These are phyloP conservation scores for Trochalopteron elliotii DNA, from an alignment of 2,113 vertebrate genomes.

Conservation along the genomic window DNA sequence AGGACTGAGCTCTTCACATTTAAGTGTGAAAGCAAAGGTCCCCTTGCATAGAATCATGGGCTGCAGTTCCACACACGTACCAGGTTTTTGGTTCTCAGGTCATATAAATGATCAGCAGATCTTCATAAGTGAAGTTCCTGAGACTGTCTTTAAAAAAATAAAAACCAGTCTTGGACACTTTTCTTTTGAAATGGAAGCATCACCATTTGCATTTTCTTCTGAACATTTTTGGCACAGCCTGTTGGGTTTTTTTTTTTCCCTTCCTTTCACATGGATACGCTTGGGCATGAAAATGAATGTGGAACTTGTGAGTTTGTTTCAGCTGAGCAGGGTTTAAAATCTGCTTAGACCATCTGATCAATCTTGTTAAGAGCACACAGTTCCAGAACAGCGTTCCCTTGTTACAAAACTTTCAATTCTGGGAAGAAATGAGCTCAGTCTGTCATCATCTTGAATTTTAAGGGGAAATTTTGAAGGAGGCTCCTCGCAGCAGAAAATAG, in stretches of 20 bases:
- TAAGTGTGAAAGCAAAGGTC: background rate
- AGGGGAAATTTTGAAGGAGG: background rate
- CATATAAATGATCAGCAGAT: background rate
- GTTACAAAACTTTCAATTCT: slow-evolving; percentile 23
- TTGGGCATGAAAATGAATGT: slow-evolving; percentile 53
- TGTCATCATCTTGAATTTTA: background rate
- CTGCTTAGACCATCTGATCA: slow-evolving; percentile 47
- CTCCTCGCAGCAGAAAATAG: background rate
- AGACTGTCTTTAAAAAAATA: background rate
- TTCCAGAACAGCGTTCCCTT: slow-evolving; percentile 33
- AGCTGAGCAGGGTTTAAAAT: slow-evolving; percentile 56
- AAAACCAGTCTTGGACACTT: background rate
- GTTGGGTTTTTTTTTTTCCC: background rate
- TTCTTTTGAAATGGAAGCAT: background rate
- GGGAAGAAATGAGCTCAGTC: background rate
- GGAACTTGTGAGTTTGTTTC: slow-evolving; percentile 40
- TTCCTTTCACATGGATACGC: background rate
- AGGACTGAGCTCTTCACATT: background rate
- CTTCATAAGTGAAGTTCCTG: background rate
- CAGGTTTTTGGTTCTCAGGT: background rate
- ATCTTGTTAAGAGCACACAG: slow-evolving; percentile 37
- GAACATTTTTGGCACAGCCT: background rate
- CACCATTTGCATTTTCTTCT: background rate
- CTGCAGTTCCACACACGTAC: background rate
- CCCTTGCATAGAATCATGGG: background rate